A percentile compares a stretch with the other conserved stretches of the same genome.
Evolutionary conservation across 1,140 invertebrate genomes (phyloP).

Genomic region (Pantala flavescens): DNA sequence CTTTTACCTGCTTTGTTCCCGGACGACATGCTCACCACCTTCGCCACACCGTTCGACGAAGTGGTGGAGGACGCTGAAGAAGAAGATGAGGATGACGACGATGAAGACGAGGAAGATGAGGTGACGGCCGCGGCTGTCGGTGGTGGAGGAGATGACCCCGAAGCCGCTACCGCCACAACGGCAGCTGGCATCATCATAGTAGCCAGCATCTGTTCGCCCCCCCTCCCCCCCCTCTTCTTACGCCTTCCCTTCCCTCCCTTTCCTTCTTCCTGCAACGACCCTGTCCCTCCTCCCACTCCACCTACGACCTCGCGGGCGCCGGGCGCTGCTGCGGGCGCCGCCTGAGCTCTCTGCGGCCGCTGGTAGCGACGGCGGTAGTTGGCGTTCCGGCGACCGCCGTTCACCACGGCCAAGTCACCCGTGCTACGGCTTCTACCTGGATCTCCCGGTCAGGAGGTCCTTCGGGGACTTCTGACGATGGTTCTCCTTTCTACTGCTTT

Average conservation of each 20-base stretch:
- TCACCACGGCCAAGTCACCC: too few relatives aligned
- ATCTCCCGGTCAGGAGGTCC: too few relatives aligned
- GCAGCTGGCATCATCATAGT: constrained; percentile 7
- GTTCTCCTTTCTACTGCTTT: too few relatives aligned
- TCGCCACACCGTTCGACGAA: not conserved
- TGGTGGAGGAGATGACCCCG: not conserved
- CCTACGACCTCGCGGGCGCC: not conserved
- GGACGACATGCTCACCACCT: constrained; percentile 6
- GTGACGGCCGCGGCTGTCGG: not conserved
- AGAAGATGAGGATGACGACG: not conserved
- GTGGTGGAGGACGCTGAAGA: not conserved
- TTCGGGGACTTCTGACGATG: too few relatives aligned
- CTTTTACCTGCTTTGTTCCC: constrained; percentile 5
- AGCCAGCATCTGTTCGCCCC: constrained; percentile 6
- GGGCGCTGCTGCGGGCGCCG: not conserved
- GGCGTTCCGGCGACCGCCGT: not conserved
- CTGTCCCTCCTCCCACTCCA: not conserved
- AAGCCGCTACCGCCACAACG: not conserved
- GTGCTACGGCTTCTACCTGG: too few relatives aligned
- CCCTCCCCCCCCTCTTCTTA: not conserved
- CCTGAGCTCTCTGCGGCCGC: not conserved
- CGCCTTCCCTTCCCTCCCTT: not conserved
- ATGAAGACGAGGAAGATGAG: not conserved
- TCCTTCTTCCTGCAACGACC: not conserved
- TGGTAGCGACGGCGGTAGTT: not conserved